Evolutionary conservation across 2,113 vertebrate genomes (phyloP), one percentile per base, ranked within the genome.

Genomic region (Scartelaos histophorus): DNA sequence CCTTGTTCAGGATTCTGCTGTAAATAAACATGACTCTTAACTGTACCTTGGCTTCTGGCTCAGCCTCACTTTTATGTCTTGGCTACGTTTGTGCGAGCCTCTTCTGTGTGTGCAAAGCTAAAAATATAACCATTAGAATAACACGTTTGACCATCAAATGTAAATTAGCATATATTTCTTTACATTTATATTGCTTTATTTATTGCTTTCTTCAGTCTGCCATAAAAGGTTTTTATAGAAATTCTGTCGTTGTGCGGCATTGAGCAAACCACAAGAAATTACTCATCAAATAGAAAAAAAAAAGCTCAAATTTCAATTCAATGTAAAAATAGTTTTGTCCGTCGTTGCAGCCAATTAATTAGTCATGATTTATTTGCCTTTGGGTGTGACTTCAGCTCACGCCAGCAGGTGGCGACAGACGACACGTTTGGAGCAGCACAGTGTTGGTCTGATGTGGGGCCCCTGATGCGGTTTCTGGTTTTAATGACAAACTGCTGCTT

Each of bases 1-100:
- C 67, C 82, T 86, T 57, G 79, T 91, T 92, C 88, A 90, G 91
- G 92, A 93, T 89, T 93, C 90, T 92, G 87, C 89, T 95, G 93
- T 94, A 94, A 95, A 95, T 95, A 95, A 95, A 95, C 88, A 91
- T 92, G 93, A 95, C 90, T 93, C 91, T 25, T 93, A 94, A 93
- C 93, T 94, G 93, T 94, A 94, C 51, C 17, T 0, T 13, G 54
- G 22, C 57, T 10, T 17, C 84, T 64, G 17, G 5, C 19, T 54
- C 51, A 15, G 47, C 24, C 22, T 10, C n/a, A 56, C 58, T 7
- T 34, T 17, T 17, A 1, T 17, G 24, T 61, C 35, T 13, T 7
- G 46, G n/a, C 13, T 53, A 5, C 7, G 12, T 57, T 58, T 58
- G 21, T 54, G 19, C 10, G 22, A 56, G 54, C 54, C 12, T 56